A percentile compares a stretch with the other conserved stretches of the same genome.
phyloP scores from a whole-genome alignment of 2,113 vertebrate species.

The Vimba vimba region DNA sequence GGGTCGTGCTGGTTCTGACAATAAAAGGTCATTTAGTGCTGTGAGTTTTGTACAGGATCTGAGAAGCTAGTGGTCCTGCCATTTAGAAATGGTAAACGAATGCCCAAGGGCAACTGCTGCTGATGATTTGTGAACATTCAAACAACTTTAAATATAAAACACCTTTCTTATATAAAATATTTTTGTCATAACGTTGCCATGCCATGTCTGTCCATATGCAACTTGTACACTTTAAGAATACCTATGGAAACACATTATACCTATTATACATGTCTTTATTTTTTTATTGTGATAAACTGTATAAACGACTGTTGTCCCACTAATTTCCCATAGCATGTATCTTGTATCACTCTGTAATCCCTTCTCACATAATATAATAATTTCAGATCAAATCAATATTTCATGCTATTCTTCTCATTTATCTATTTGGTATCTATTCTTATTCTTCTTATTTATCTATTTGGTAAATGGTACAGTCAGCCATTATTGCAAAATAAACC shows the following conservation, averaged over 20 bases:
- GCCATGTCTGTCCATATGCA: no score
- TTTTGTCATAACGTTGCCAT: no score
- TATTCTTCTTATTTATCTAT: background rate
- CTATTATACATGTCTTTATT: no score
- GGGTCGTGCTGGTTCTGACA: background rate
- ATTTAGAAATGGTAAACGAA: background rate
- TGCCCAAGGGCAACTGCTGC: background rate
- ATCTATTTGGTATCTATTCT: background rate
- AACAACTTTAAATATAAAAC: no score
- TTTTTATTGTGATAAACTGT: background rate
- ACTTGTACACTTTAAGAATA: no score
- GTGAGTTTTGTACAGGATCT: background rate
- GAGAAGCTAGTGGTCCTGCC: background rate
- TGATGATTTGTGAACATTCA: background rate
- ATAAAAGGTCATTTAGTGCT: constrained; percentile 50
- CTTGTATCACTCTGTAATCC: no score
- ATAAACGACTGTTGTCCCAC: background rate
- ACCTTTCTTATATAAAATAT: background rate
- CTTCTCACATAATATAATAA: background rate
- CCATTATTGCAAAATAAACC: background rate
- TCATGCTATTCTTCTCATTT: background rate
- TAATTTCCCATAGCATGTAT: background rate
- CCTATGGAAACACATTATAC: no score
- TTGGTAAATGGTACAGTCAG: background rate
- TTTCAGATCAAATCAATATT: background rate